A percentile compares a stretch with the other conserved stretches of the same genome.
Evolutionary conservation across 2,113 vertebrate genomes (phyloP).

Genomic region (Melospiza melodia): DNA sequence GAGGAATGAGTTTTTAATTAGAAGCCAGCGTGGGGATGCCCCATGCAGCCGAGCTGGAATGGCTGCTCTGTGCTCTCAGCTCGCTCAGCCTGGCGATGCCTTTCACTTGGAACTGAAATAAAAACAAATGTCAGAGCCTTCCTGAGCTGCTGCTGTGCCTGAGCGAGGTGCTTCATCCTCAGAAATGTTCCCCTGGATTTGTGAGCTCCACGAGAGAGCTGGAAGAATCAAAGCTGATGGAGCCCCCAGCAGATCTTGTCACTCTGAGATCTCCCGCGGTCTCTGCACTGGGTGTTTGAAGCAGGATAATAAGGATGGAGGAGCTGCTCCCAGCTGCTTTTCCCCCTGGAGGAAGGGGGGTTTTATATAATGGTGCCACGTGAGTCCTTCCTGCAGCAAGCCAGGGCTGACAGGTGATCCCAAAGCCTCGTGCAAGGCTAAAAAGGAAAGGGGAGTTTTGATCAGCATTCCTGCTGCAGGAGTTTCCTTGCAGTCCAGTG

Average conservation of each 20-base stretch:
- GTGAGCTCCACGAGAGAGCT: neutral
- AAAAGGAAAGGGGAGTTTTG: neutral
- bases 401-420: neutral
- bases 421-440: neutral
- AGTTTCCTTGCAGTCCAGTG: fast-evolving
- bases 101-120: neutral
- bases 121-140: neutral
- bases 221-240: neutral
- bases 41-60: neutral
- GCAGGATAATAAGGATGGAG: neutral
- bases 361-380: neutral
- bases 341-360: neutral
- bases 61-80: neutral
- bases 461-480: neutral
- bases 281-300: neutral
- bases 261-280: neutral
- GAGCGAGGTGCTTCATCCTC: neutral
- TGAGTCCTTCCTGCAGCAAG: neutral
- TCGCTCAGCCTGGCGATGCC: constrained; percentile 12
- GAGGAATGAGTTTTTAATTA: neutral
- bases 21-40: neutral
- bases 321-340: neutral
- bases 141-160: neutral
- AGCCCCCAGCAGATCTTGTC: neutral
- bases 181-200: neutral